Conservation (phyloP, 2,888 invertebrate genomes). For the Plebejus melissa region DNA sequence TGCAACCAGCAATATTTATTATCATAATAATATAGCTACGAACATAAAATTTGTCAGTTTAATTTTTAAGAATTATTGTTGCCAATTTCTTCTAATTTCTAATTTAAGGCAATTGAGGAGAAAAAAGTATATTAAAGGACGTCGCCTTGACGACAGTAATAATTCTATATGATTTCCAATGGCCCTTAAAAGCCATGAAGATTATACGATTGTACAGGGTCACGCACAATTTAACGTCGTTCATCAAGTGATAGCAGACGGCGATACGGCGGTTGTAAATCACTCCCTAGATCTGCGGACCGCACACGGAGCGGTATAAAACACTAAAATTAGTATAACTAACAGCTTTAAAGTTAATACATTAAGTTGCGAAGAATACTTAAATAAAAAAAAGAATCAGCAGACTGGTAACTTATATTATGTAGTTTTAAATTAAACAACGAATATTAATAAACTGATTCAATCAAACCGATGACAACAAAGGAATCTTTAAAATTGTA, state of each 20-base stretch:
- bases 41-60: neutral
- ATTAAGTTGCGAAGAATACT: too few species aligned
- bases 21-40: neutral
- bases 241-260: conserved; percentile 43
- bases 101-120: neutral
- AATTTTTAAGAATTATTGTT: too few species aligned
- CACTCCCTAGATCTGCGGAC: conserved; percentile 57
- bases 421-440: too few species aligned
- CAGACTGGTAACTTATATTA: too few species aligned
- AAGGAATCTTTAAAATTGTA: too few species aligned
- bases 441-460: too few species aligned
- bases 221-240: conserved; percentile 33
- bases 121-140: neutral
- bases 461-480: too few species aligned
- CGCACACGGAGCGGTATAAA: conserved; percentile 36
- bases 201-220: conserved; percentile 21
- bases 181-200: neutral
- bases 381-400: too few species aligned
- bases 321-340: neutral
- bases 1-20: neutral
- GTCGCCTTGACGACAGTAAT: neutral
- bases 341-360: neutral
- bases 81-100: too few species aligned
- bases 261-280: conserved; percentile 55
- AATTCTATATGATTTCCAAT: conserved; percentile 8